Evolutionary conservation across 2,113 vertebrate genomes (phyloP).

Genomic region (Rutilus rutilus): DNA sequence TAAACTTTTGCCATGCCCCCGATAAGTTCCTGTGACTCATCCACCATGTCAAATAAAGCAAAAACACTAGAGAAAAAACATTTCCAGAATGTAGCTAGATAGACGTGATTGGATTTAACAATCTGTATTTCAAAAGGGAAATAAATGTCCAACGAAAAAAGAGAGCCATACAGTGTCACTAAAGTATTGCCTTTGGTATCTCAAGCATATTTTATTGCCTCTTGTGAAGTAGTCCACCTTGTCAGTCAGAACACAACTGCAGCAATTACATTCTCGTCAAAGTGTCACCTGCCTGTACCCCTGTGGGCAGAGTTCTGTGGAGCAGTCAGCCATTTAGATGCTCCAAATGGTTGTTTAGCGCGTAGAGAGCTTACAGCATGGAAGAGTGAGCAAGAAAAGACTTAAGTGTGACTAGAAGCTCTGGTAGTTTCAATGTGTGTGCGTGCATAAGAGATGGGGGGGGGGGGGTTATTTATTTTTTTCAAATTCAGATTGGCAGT

Average conservation of each 20-base stretch:
- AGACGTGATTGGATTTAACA: neutral
- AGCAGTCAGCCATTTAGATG: conserved; percentile 77
- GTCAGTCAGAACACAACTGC: conserved; percentile 71
- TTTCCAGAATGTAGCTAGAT: neutral
- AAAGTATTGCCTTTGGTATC: conserved; percentile 57
- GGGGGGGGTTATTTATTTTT: too few species aligned
- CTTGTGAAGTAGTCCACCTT: conserved; percentile 74
- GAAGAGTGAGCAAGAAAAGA: conserved; percentile 72
- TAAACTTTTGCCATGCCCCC: neutral
- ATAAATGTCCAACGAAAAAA: conserved; percentile 47
- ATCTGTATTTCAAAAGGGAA: conserved; percentile 45
- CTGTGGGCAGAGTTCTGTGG: conserved; percentile 74
- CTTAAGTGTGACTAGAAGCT: conserved; percentile 67
- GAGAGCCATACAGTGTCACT: conserved; percentile 58
- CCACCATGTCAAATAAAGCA: neutral
- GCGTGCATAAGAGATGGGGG: neutral
- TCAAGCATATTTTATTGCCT: conserved; percentile 74
- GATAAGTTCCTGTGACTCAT: neutral
- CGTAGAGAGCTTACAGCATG: conserved; percentile 64
- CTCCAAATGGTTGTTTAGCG: conserved; percentile 78
- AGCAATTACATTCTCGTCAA: conserved; percentile 82
- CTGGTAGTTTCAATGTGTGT: conserved; percentile 59
- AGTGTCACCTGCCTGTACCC: conserved; percentile 76
- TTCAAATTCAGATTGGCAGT: conserved; percentile 61
- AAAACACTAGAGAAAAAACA: neutral